phyloP scores from a whole-genome alignment of 2,113 vertebrate species.

The Macrotus californicus region DNA sequence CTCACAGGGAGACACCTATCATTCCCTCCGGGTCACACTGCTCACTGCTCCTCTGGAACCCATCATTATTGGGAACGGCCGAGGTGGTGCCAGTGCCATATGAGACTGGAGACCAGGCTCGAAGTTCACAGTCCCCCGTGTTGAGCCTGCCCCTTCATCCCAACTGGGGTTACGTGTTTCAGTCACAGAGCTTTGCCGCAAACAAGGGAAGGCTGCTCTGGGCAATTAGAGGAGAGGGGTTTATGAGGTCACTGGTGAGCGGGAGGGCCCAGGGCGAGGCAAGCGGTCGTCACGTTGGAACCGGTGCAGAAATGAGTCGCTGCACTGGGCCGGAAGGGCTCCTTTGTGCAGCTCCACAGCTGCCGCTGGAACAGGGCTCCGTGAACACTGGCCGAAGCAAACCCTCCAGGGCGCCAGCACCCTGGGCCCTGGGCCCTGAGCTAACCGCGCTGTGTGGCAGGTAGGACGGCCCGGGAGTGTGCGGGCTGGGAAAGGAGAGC shows the following conservation, averaged over 20 bases:
- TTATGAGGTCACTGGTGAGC: not conserved
- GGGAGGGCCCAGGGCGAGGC: fast-evolving
- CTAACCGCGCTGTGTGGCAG: fast-evolving
- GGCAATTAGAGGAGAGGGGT: not conserved
- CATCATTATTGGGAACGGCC: not conserved
- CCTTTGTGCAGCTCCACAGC: too few species aligned
- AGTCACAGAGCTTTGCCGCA: too few species aligned
- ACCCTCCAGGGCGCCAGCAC: too few species aligned
- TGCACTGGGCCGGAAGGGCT: fast-evolving
- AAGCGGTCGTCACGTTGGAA: not conserved
- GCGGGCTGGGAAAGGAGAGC: not conserved
- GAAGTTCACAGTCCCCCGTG: too few species aligned
- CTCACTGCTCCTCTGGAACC: too few species aligned
- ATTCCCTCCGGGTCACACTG: too few species aligned
- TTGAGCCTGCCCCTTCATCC: not conserved
- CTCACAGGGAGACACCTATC: not conserved
- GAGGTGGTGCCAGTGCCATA: not conserved
- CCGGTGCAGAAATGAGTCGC: not conserved
- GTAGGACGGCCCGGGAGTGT: fast-evolving
- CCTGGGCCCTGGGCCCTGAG: fast-evolving
- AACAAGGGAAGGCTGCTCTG: not conserved
- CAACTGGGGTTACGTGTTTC: too few species aligned
- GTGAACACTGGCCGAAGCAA: not conserved
- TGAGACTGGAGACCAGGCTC: not conserved
- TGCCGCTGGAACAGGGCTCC: not conserved